A percentile compares a stretch with the other conserved stretches of the same genome.
phyloP scores from a whole-genome alignment of 2,888 invertebrate genomes.

The Meandrusa payeni region DNA sequence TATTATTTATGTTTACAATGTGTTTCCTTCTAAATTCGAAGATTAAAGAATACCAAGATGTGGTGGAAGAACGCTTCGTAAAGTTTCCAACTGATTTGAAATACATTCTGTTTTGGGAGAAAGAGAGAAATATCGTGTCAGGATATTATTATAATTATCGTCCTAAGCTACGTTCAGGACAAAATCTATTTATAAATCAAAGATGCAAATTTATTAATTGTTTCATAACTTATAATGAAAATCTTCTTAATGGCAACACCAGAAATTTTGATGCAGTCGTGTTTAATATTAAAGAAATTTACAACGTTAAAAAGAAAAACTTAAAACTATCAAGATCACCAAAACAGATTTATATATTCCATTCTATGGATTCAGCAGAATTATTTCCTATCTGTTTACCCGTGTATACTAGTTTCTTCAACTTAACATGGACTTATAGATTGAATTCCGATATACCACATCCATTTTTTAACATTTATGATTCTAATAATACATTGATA shows the following conservation, averaged over 20 bases:
- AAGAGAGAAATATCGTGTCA: conserved; percentile 30
- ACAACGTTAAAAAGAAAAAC: conserved; percentile 34
- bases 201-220: conserved; percentile 61
- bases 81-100: conserved; percentile 59
- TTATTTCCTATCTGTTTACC: conserved; percentile 52
- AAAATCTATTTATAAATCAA: conserved; percentile 53
- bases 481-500: conserved; percentile 38
- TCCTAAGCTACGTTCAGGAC: conserved; percentile 41
- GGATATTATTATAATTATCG: conserved; percentile 29
- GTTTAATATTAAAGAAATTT: conserved; percentile 48
- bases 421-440: conserved; percentile 71
- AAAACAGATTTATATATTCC: conserved; percentile 59
- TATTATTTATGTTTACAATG: conserved; percentile 12
- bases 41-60: conserved; percentile 2
- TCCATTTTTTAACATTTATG: conserved; percentile 52
- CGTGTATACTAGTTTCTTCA: conserved; percentile 59
- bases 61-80: background rate
- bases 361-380: conserved; percentile 52
- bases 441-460: conserved; percentile 59
- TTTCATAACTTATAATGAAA: conserved; percentile 55
- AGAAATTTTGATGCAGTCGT: conserved; percentile 59
- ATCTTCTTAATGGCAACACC: conserved; percentile 39
- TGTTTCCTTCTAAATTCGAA: conserved; percentile 15
- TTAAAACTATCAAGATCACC: conserved; percentile 44
- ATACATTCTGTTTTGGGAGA: conserved; percentile 62